Evolutionary conservation across 2,888 invertebrate species (phyloP).

Genomic region (Syrphus vitripennis): DNA sequence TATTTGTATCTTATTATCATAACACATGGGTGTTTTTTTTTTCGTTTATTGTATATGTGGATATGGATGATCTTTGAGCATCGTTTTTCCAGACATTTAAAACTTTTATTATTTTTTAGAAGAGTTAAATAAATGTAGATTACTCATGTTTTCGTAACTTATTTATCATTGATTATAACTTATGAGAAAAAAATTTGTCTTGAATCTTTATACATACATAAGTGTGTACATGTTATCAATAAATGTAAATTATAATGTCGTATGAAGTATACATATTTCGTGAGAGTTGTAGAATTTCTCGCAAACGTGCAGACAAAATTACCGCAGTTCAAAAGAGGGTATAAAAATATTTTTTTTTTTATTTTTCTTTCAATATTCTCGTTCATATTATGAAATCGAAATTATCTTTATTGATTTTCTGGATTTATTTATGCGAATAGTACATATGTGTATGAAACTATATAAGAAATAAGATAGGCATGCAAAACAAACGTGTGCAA

Average conservation of each 20-base stretch:
- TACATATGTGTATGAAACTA: too few relatives aligned
- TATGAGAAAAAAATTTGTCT: background rate
- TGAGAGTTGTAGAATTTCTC: background rate
- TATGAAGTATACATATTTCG: too few relatives aligned
- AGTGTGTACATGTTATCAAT: too few relatives aligned
- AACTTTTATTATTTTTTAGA: background rate
- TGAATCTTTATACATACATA: too few relatives aligned
- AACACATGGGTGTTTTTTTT: background rate
- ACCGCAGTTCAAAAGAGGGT: background rate
- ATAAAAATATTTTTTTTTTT: conserved; percentile 14
- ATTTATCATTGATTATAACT: background rate
- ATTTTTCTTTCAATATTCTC: background rate
- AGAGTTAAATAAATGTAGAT: background rate
- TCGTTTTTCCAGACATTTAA: conserved; percentile 18
- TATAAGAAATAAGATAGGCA: conserved; percentile 1
- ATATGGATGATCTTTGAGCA: conserved; percentile 16
- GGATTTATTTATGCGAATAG: conserved; percentile 30
- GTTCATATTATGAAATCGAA: conserved; percentile 32
- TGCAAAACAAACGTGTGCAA: background rate
- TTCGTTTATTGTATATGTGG: background rate
- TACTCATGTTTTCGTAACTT: conserved; percentile 29
- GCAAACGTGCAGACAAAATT: background rate
- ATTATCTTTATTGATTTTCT: conserved; percentile 54
- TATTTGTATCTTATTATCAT: conserved; percentile 24
- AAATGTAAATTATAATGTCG: background rate